Evolutionary conservation across 2,888 invertebrate species (phyloP).

Genomic region (Phorcus lineatus): DNA sequence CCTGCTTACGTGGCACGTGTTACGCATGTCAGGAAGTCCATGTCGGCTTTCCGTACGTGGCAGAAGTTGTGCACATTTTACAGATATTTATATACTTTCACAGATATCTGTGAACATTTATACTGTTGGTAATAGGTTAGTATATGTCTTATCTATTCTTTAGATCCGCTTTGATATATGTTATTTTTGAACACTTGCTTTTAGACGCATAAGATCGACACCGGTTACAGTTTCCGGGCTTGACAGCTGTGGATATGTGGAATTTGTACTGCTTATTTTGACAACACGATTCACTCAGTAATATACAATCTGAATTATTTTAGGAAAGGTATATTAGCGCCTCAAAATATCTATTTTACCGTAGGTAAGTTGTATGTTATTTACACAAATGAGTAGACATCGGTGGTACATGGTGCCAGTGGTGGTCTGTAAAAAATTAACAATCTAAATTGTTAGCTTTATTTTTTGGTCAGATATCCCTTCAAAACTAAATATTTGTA

Average conservation of each 20-base stretch:
- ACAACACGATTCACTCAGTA: no score
- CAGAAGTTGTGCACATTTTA: slow-evolving; percentile 50
- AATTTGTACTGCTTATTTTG: no score
- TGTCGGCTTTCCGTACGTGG: slow-evolving; percentile 69
- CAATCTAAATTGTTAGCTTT: no score
- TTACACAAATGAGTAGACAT: no score
- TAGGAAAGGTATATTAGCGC: no score
- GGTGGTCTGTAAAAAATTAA: no score
- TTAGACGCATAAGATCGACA: neutral
- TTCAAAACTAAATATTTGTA: no score
- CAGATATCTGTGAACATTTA: neutral
- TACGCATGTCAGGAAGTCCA: slow-evolving; percentile 66
- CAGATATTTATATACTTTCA: neutral
- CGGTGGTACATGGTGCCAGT: no score
- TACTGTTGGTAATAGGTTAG: neutral
- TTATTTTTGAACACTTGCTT: neutral
- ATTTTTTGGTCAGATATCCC: no score
- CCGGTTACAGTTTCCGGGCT: neutral
- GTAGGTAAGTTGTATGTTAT: no score
- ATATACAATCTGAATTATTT: no score
- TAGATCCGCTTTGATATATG: neutral
- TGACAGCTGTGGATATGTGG: slow-evolving; percentile 2
- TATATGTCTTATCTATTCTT: neutral
- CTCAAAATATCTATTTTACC: no score
- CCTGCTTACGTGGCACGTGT: slow-evolving; percentile 68